A percentile compares a stretch with the other conserved stretches of the same genome.
Conservation (phyloP, 2,797 vertebrate species). For the Crypturellus tataupa region DNA sequence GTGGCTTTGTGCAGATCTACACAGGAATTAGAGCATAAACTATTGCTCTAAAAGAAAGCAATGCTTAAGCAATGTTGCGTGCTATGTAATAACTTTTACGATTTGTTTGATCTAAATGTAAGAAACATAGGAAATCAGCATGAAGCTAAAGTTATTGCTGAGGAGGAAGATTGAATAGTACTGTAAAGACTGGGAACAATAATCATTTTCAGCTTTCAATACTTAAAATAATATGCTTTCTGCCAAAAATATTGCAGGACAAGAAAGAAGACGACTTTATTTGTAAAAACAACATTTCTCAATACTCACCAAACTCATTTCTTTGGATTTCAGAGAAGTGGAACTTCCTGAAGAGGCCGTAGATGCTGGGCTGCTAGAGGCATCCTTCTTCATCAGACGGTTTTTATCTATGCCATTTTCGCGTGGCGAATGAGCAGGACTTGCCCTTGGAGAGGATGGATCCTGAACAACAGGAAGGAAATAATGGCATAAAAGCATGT, state of each 20-base stretch:
- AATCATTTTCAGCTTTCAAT: background rate
- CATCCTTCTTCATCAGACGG: slow-evolving; percentile 86
- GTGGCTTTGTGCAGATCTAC: background rate
- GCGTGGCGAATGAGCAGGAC: slow-evolving; percentile 86
- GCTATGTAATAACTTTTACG: background rate
- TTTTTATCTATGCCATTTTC: slow-evolving; percentile 89
- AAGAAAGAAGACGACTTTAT: background rate
- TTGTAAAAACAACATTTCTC: background rate
- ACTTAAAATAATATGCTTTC: background rate
- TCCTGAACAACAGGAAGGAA: slow-evolving; percentile 74
- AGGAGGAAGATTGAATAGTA: background rate
- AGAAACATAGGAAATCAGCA: background rate
- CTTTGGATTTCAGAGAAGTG: slow-evolving; percentile 95
- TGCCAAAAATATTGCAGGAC: background rate
- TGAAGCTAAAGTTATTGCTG: background rate
- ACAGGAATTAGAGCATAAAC: background rate
- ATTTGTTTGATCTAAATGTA: background rate
- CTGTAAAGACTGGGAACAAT: background rate
- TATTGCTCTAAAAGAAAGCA: background rate
- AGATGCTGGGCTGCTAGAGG: slow-evolving; percentile 87
- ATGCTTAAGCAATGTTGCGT: background rate
- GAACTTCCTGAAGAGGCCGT: slow-evolving; percentile 89
- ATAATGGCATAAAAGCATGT: background rate
- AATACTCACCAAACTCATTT: slow-evolving; percentile 89
- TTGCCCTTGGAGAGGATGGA: slow-evolving; percentile 86